Conservation (phyloP, 2,797 vertebrate genomes). For the Mormyrus proboscirostris region DNA sequence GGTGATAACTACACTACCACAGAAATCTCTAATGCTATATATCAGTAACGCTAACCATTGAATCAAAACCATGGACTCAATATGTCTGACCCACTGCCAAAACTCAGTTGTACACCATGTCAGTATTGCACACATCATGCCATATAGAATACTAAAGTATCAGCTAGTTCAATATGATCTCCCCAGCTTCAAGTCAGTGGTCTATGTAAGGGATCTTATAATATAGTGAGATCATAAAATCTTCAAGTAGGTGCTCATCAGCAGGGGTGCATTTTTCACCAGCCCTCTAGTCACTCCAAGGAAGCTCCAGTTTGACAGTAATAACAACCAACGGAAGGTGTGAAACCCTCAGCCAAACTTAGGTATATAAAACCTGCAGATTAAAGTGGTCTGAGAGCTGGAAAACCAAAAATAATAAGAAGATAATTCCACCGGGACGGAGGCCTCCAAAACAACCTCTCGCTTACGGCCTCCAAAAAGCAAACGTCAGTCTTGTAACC, state of each 20-base stretch:
- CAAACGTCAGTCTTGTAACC: slow-evolving; percentile 1
- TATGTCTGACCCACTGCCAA: not conserved
- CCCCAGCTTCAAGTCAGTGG: not conserved
- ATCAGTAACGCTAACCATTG: not conserved
- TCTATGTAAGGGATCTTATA: not conserved
- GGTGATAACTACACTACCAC: not conserved
- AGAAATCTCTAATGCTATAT: not conserved
- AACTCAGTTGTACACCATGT: not conserved
- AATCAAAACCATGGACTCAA: not conserved
- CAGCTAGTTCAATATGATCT: not conserved
- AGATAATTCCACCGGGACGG: not conserved
- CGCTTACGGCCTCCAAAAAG: not conserved
- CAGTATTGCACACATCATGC: not conserved
- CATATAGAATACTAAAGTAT: not conserved
- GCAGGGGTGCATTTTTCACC: not conserved
- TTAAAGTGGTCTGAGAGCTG: not conserved
- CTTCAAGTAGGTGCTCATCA: not conserved
- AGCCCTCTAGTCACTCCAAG: not conserved
- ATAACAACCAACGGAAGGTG: not conserved
- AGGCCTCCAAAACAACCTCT: not conserved
- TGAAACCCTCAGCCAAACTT: not conserved
- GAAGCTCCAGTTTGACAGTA: not conserved
- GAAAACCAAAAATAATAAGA: not conserved
- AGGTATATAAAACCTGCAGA: not conserved
- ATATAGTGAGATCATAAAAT: not conserved